A percentile compares a stretch with the other conserved stretches of the same genome.
Conservation (phyloP, 2,113 vertebrate species). For the Menidia beryllina region DNA sequence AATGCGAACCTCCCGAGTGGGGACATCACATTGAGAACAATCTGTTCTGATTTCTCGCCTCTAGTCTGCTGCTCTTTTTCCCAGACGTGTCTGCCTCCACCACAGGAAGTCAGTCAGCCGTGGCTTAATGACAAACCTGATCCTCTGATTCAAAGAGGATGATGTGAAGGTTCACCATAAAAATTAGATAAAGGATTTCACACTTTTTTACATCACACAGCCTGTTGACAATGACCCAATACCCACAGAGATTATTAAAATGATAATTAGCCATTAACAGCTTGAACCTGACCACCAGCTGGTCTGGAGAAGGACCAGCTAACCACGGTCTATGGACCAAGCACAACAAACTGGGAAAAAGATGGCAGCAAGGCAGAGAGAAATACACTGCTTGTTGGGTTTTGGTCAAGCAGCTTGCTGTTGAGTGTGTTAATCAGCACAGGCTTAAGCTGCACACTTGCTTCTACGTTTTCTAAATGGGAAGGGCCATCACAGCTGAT, state of each 20-base stretch:
- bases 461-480: slow-evolving; percentile 14
- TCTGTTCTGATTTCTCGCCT: neutral
- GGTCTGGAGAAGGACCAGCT: slow-evolving; percentile 61
- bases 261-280: slow-evolving; percentile 61
- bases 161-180: neutral
- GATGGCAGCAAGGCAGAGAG: slow-evolving; percentile 26
- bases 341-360: slow-evolving; percentile 51
- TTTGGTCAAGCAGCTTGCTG: slow-evolving; percentile 28
- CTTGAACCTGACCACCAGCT: slow-evolving; percentile 55
- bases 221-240: slow-evolving; percentile 36
- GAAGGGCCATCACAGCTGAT: slow-evolving; percentile 4
- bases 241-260: slow-evolving; percentile 39
- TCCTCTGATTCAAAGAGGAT: neutral
- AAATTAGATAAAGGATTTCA: neutral
- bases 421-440: slow-evolving; percentile 34
- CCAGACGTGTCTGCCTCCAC: neutral
- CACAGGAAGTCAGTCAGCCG: neutral
- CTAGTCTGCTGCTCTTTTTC: neutral
- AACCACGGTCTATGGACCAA: slow-evolving; percentile 18
- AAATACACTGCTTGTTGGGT: no score
- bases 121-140: neutral
- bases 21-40: neutral
- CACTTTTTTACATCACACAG: neutral
- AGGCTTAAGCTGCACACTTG: slow-evolving; percentile 13
- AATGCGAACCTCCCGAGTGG: neutral